Evolutionary conservation across 2,888 invertebrate genomes (phyloP).

Genomic region (Argyresthia goedartella): DNA sequence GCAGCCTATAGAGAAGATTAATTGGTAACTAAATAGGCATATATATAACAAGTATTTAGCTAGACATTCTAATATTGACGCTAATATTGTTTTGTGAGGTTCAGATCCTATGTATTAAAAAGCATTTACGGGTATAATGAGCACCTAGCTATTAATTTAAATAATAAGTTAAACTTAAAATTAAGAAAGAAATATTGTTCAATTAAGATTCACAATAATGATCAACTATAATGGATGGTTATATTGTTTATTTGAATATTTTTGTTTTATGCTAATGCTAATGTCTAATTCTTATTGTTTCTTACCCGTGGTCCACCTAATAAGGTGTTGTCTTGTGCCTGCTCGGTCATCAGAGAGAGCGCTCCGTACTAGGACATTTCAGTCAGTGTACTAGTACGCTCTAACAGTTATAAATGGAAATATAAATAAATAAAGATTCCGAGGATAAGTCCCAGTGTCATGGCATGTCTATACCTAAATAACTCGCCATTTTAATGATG

Average conservation of each 20-base stretch:
- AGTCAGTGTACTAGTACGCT: too few relatives aligned
- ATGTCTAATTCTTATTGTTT: too few relatives aligned
- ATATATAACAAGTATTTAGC: not conserved
- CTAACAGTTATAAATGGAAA: too few relatives aligned
- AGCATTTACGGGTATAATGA: not conserved
- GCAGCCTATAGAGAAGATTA: conserved; percentile 44
- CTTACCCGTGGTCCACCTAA: too few relatives aligned
- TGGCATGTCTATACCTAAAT: too few relatives aligned
- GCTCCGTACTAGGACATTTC: too few relatives aligned
- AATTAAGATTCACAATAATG: not conserved
- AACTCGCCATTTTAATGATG: too few relatives aligned
- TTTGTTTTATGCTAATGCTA: not conserved
- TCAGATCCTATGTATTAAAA: not conserved
- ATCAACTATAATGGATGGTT: not conserved
- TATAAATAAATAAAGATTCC: too few relatives aligned
- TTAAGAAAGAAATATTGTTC: conserved; percentile 9
- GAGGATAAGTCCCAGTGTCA: too few relatives aligned
- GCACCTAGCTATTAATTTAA: not conserved
- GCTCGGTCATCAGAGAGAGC: too few relatives aligned
- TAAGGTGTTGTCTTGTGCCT: too few relatives aligned
- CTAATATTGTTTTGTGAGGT: not conserved
- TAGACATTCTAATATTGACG: too few relatives aligned
- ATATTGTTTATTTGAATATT: not conserved
- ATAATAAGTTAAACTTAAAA: conserved; percentile 9
- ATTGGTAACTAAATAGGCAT: conserved; percentile 20